Base-by-base conservation (phyloP, 2,888 invertebrate species). In the Drosophila prostipennis region DNA sequence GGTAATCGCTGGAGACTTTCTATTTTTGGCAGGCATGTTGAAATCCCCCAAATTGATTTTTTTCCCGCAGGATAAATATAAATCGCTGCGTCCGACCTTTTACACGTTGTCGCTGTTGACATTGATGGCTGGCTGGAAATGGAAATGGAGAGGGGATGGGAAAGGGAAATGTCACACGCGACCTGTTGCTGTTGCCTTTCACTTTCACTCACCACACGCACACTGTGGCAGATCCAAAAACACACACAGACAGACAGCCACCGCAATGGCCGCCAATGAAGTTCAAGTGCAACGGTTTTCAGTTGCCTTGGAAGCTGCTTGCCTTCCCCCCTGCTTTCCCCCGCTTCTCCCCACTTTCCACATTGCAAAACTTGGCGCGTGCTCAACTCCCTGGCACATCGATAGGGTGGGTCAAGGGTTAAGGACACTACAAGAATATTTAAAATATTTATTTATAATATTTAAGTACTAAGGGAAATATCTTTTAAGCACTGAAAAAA, bases 261-360 rank as follows among this genome's bases (percentile, higher is more conserved):
- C 54, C 64, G 55, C 61, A 63, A 60, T 72, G 80, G 69, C 78
- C 76, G 59, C 68, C 78, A 86, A 70, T 80, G 79, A 89, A 87
- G 89, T 89, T 89, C 87, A 89, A 89, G 89, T 89, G 89, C 89
- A 89, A 80, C 76, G 76, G 73, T 78, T 75, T 65, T 64, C 72
- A 72, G 72, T 71, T 70, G 74, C 76, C 58, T 71, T 59, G 71
- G 58, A 60, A 23, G 70, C 39, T 51, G 42, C 37, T 48, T 29
- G 6, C 14, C 3, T 32, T 13, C 49, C 63, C 63, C 40, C 63
- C 67, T 36, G 51, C 39, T n/a, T 4, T 10, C 39, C 13, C 53
- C 10, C 53, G 34, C 45, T 29, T 34, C 26, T 43, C 42, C 48
- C 32, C 52, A 19, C 13, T 42, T 40, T 40, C 57, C 58, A 16